phyloP scores from a whole-genome alignment of 2,888 invertebrate species.

The Strigamia maritima region DNA sequence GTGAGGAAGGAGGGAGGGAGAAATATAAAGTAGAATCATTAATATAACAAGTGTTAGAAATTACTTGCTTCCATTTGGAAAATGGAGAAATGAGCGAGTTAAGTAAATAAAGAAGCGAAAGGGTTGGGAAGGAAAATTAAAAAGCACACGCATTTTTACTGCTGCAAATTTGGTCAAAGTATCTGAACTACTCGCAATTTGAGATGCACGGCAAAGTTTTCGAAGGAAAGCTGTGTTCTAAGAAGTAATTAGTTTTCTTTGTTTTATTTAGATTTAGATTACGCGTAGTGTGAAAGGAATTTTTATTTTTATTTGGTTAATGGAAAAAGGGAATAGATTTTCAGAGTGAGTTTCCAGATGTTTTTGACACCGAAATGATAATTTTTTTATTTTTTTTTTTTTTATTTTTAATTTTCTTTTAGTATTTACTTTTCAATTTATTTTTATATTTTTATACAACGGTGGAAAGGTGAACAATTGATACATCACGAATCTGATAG shows the following conservation, averaged over 20 bases:
- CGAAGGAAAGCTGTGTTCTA: too few species aligned
- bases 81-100: constrained; percentile 4
- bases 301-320: background rate
- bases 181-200: too few species aligned
- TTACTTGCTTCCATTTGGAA: constrained; percentile 4
- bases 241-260: background rate
- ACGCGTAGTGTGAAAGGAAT: background rate
- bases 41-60: constrained; percentile 4
- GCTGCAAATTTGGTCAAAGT: too few species aligned
- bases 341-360: background rate
- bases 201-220: too few species aligned
- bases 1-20: background rate
- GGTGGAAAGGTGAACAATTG: background rate
- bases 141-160: background rate
- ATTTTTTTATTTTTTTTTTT: background rate
- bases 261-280: background rate
- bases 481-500: background rate
- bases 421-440: too few species aligned
- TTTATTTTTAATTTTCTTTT: background rate
- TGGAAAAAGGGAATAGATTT: background rate
- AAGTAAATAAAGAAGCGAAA: background rate
- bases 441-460: background rate
- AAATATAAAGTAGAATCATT: background rate
- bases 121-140: background rate
- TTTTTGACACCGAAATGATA: background rate